These are phyloP conservation scores for Connochaetes taurinus DNA, from an alignment of 2,113 vertebrate genomes.

Conservation along the genomic window DNA sequence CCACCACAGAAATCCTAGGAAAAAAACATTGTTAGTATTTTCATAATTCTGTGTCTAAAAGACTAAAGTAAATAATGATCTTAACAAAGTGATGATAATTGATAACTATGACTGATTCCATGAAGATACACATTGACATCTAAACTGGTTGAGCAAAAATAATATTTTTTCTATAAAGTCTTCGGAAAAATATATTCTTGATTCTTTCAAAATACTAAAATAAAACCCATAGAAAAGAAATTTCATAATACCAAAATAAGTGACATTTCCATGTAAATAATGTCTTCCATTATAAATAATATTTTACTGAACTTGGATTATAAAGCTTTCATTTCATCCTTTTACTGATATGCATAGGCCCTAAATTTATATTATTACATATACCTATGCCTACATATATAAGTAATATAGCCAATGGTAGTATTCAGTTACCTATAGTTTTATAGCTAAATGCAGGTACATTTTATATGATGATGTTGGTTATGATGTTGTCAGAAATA, in stretches of 20 bases:
- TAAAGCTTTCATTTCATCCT: neutral
- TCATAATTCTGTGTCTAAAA: neutral
- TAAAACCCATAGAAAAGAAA: neutral
- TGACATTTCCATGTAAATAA: neutral
- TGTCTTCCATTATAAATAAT: neutral
- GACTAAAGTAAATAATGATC: neutral
- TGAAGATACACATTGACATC: neutral
- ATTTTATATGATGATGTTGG: slow-evolving; percentile 14
- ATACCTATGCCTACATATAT: neutral
- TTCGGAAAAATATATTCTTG: neutral
- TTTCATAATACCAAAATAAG: slow-evolving; percentile 4
- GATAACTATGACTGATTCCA: neutral
- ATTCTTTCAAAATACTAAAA: slow-evolving; percentile 15
- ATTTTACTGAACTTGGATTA: neutral
- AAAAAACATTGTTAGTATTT: neutral
- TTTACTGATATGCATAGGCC: neutral
- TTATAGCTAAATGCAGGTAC: neutral
- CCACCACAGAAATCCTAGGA: neutral
- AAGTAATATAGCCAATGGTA: neutral
- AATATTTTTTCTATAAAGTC: neutral
- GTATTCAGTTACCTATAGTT: neutral
- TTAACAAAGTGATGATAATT: neutral
- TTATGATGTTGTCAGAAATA: neutral
- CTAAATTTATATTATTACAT: neutral
- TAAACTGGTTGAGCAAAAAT: neutral